A percentile compares a stretch with the other conserved stretches of the same genome.
These are phyloP conservation scores for Crenuchus spilurus DNA, from an alignment of 2,797 vertebrate species.

Conservation along the genomic window DNA sequence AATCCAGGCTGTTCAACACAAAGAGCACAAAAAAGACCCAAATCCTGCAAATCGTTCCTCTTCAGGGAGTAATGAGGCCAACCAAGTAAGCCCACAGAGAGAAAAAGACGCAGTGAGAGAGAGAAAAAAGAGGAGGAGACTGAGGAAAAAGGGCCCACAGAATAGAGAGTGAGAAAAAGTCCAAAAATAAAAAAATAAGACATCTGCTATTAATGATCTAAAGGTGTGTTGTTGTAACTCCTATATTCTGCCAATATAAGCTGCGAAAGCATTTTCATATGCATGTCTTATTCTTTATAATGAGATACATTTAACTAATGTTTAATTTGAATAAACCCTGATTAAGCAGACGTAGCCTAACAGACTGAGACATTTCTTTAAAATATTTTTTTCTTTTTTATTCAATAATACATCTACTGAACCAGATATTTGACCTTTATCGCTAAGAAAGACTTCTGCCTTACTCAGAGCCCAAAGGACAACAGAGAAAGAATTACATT, in stretches of 20 bases:
- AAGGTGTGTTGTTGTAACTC: too few relatives aligned
- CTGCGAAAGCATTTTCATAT: background rate
- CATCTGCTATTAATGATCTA: too few relatives aligned
- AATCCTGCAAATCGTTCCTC: constrained; percentile 31
- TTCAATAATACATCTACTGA: too few relatives aligned
- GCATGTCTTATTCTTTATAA: background rate
- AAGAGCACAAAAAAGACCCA: background rate
- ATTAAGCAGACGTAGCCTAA: too few relatives aligned
- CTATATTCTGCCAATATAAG: background rate
- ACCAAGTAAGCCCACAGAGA: background rate
- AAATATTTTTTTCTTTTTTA: too few relatives aligned
- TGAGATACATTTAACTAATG: background rate
- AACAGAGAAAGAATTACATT: background rate
- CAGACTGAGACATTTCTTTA: too few relatives aligned
- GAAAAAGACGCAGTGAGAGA: background rate
- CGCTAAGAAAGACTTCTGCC: background rate
- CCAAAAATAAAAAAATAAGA: background rate
- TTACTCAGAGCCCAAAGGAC: constrained; percentile 1
- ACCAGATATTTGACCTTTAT: background rate
- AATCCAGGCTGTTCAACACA: constrained; percentile 6
- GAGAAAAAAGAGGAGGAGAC: background rate
- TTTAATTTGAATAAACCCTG: background rate
- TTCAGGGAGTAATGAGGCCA: constrained; percentile 23
- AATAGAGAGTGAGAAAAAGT: background rate
- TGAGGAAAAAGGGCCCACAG: background rate